Conservation (phyloP, 2,888 invertebrate genomes). For the Cordylochernes scorpioides region DNA sequence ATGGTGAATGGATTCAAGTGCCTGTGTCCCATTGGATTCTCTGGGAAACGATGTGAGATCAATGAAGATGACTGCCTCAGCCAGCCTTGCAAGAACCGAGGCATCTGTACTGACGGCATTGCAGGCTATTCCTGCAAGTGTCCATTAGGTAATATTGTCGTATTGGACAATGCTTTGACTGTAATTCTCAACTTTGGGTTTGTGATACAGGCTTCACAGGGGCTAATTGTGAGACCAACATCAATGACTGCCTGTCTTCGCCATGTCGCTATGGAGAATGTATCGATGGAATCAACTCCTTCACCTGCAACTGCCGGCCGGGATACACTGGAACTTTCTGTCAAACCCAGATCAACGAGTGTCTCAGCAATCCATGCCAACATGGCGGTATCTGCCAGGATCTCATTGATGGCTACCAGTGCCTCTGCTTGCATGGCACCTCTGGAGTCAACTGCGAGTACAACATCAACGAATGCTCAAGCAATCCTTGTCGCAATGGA, state of each 20-base stretch:
- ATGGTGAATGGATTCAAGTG: slow-evolving; percentile 23
- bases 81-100: slow-evolving; percentile 51
- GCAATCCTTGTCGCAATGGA: slow-evolving; percentile 72
- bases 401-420: slow-evolving; percentile 61
- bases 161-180: background rate
- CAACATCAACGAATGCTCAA: slow-evolving; percentile 78
- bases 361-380: slow-evolving; percentile 49
- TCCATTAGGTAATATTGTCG: slow-evolving; percentile 27
- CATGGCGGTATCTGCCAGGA: slow-evolving; percentile 77
- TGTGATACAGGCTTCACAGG: slow-evolving; percentile 30
- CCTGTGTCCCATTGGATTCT: slow-evolving; percentile 56
- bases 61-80: slow-evolving; percentile 73
- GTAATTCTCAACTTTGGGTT: background rate
- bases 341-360: slow-evolving; percentile 42
- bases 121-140: slow-evolving; percentile 61
- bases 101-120: slow-evolving; percentile 57
- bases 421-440: slow-evolving; percentile 65
- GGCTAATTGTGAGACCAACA: slow-evolving; percentile 60
- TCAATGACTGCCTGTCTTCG: slow-evolving; percentile 65
- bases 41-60: slow-evolving; percentile 51
- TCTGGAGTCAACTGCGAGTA: slow-evolving; percentile 72
- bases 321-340: slow-evolving; percentile 79
- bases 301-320: slow-evolving; percentile 67
- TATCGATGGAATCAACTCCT: slow-evolving; percentile 69
- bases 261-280: slow-evolving; percentile 60